Base-by-base conservation (phyloP, 2,888 invertebrate species). In the Tubiluchus corallicola region DNA sequence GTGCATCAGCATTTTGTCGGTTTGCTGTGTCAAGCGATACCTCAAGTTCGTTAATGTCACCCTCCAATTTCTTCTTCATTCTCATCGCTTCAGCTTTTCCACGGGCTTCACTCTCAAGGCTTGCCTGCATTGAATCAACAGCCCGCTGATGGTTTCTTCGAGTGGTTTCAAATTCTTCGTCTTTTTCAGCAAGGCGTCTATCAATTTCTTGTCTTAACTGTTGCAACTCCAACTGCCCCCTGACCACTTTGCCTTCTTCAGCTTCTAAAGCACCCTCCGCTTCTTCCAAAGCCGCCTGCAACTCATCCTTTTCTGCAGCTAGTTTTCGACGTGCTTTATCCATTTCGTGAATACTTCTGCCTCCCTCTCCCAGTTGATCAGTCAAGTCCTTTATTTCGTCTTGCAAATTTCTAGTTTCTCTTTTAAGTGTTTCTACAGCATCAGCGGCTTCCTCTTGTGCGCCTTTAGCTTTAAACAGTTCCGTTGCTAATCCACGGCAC, bases 61-160 rank as follows among this genome's bases (percentile, higher is more conserved):
- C n/a, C n/a, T 98, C 98, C 66, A 98, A 77, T 75, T 98, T 98
- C 85, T 98, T 98, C 83, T 98, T 98, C 84, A 96, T 87, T 74
- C 94, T 83, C 61, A 96, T 79, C 56, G 96, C 94, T 76, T 98
- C 98, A 75, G 90, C 88, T 74, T 94, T 96, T 64, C 94, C 96
- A 77, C 94, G 92, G 69, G 92, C 82, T 72, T 98, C 98, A 63
- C 94, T 92, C 74, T 98, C 96, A 66, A 98, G 78, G 64, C 87
- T 87, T 64, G 96, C 94, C 74, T 98, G 96, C 92, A 96, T 96
- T 65, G 92, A 94, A 71, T 98, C 98, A 67, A 98, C 78, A 52
- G 96, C 94, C 55, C 96, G 83, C 73, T 96, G 94, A 76, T 98
- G 96, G 71, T 96, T 98, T 76, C 94, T 96, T 72, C 29, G 68